These are phyloP conservation scores for Sisyra nigra DNA, from an alignment of 2,888 invertebrate species.

Conservation along the genomic window DNA sequence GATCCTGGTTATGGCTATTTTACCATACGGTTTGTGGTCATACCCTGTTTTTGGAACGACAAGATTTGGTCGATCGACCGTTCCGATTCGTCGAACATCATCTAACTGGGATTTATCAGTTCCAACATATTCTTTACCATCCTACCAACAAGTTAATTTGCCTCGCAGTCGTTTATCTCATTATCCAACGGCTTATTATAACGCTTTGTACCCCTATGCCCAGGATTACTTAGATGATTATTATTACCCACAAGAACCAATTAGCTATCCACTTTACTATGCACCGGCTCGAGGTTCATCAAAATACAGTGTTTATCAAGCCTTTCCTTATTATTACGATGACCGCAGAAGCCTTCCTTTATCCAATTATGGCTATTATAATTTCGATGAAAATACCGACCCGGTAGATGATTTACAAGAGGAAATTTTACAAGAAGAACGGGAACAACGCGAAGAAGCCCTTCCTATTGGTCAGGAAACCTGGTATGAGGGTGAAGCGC, in stretches of 20 bases:
- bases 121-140: constrained; percentile 12
- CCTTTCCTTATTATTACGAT: constrained; percentile 29
- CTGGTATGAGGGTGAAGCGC: constrained; percentile 39
- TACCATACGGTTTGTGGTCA: constrained; percentile 16
- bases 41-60: constrained; percentile 25
- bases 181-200: constrained; percentile 30
- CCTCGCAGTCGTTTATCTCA: constrained; percentile 13
- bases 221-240: constrained; percentile 39
- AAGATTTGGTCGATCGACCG: constrained; percentile 21
- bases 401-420: constrained; percentile 37
- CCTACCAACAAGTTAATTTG: constrained; percentile 2
- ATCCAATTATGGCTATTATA: constrained; percentile 27
- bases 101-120: neutral
- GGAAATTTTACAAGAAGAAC: constrained; percentile 40
- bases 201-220: constrained; percentile 28
- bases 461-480: constrained; percentile 50
- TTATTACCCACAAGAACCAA: constrained; percentile 27
- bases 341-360: constrained; percentile 19
- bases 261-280: constrained; percentile 22
- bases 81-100: constrained; percentile 2
- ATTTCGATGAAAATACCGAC: constrained; percentile 27
- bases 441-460: constrained; percentile 34
- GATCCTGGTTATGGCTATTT: constrained; percentile 20
- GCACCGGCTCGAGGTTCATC: constrained; percentile 30
- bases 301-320: constrained; percentile 29